Conservation (phyloP, 2,888 invertebrate species). For the Lordiphosa fenestrarum region DNA sequence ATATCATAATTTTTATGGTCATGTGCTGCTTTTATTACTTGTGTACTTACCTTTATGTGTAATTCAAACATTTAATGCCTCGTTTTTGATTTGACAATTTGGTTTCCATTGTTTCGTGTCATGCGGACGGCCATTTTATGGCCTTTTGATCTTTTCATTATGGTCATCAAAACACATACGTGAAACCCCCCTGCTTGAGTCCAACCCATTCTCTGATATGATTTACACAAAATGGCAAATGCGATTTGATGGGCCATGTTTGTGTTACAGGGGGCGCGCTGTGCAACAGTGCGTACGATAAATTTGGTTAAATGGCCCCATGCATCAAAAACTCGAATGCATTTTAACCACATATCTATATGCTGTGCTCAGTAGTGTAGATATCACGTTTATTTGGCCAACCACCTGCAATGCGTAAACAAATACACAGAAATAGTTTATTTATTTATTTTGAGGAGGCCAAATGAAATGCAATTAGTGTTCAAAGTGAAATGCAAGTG, state of each 20-base stretch:
- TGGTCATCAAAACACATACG: slow-evolving; percentile 36
- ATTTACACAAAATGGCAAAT: slow-evolving; percentile 39
- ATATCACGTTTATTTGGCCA: slow-evolving; percentile 31
- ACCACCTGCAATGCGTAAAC: slow-evolving; percentile 29
- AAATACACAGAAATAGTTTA: slow-evolving; percentile 38
- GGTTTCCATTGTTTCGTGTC: background rate
- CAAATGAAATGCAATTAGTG: slow-evolving; percentile 43
- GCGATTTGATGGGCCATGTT: slow-evolving; percentile 30
- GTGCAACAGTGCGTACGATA: slow-evolving; percentile 55
- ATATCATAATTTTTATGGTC: too few relatives aligned
- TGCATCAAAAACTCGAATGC: slow-evolving; percentile 15
- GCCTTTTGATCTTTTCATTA: slow-evolving; percentile 50
- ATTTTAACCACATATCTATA: slow-evolving; percentile 13
- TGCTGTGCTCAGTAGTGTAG: background rate
- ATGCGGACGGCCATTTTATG: slow-evolving; percentile 31
- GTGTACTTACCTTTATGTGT: too few relatives aligned
- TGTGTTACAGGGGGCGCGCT: slow-evolving; percentile 23
- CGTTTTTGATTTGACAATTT: too few relatives aligned
- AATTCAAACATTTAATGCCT: too few relatives aligned
- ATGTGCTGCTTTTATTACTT: too few relatives aligned
- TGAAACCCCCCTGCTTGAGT: slow-evolving; percentile 1
- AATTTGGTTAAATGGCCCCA: slow-evolving; percentile 50
- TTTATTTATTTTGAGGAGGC: slow-evolving; percentile 28
- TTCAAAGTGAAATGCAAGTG: too few relatives aligned
- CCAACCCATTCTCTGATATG: slow-evolving; percentile 7